Percentiles rank a stretch among this genome's conserved stretches.
phyloP scores from a whole-genome alignment of 1,140 invertebrate species.

The Microplitis mediator region DNA sequence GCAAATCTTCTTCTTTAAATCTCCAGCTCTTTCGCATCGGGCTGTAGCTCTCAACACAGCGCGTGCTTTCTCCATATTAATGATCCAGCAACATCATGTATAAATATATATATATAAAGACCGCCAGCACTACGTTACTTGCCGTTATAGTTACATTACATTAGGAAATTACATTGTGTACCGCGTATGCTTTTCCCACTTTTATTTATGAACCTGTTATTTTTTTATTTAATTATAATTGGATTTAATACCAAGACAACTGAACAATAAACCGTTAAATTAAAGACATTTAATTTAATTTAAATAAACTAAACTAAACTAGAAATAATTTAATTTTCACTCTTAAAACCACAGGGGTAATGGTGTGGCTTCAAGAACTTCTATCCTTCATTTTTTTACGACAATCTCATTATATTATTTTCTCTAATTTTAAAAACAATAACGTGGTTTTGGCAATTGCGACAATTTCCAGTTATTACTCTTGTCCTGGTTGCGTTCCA shows the following conservation, averaged over 20 bases:
- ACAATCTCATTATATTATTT: not conserved
- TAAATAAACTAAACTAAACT: not conserved
- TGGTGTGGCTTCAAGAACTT: not conserved
- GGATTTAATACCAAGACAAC: not conserved
- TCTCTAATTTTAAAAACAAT: not conserved
- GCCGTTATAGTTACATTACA: slow-evolving; percentile 4
- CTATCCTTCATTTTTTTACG: too few species aligned
- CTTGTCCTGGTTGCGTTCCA: not conserved
- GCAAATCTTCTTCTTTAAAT: not conserved
- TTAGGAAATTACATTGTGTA: not conserved
- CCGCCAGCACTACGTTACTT: slow-evolving; percentile 6
- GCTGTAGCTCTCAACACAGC: not conserved
- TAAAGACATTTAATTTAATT: not conserved
- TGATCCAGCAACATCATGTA: not conserved
- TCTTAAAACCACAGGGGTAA: not conserved
- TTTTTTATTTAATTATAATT: not conserved
- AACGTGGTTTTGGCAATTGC: slow-evolving; percentile 1
- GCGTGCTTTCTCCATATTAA: slow-evolving; percentile 18
- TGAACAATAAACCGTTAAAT: not conserved
- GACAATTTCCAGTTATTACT: not conserved
- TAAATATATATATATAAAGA: too few species aligned
- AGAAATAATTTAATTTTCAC: not conserved
- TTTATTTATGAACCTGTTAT: not conserved
- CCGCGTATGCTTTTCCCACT: slow-evolving; percentile 1
- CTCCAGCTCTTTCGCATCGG: slow-evolving; percentile 5